Conservation (phyloP, 2,888 invertebrate species). For the Carterocephalus palaemon region DNA sequence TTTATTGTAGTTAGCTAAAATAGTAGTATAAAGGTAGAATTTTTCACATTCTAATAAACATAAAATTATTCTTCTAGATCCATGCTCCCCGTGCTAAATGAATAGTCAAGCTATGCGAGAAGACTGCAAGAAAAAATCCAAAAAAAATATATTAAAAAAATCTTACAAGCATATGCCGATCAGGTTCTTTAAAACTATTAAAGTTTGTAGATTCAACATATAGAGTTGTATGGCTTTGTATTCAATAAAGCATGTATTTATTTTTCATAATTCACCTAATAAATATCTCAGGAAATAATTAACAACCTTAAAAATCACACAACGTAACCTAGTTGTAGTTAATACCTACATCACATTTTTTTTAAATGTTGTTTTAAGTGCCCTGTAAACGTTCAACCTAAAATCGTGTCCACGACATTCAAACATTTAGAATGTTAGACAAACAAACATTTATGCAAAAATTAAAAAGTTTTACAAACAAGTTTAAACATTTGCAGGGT, state of each 20-base stretch:
- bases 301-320: too few species aligned
- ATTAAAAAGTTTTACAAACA: too few species aligned
- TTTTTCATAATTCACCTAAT: background rate
- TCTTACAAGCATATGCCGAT: constrained; percentile 53
- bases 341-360: too few species aligned
- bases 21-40: background rate
- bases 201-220: constrained; percentile 53
- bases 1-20: background rate
- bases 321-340: too few species aligned
- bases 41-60: constrained; percentile 11
- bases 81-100: constrained; percentile 89
- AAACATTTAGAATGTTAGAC: too few species aligned
- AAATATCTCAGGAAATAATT: background rate
- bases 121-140: constrained; percentile 69
- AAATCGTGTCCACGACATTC: too few species aligned
- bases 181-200: constrained; percentile 63
- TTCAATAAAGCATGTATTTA: constrained; percentile 28
- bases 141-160: constrained; percentile 42
- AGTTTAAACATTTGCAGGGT: too few species aligned
- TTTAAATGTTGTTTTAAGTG: too few species aligned
- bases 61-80: constrained; percentile 79
- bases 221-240: constrained; percentile 32
- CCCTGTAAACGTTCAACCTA: too few species aligned
- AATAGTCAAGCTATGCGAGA: constrained; percentile 81
- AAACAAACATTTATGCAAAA: too few species aligned